A percentile compares a stretch with the other conserved stretches of the same genome.
Conservation (phyloP, 2,113 vertebrate species). For the Mormyrus lacerda region DNA sequence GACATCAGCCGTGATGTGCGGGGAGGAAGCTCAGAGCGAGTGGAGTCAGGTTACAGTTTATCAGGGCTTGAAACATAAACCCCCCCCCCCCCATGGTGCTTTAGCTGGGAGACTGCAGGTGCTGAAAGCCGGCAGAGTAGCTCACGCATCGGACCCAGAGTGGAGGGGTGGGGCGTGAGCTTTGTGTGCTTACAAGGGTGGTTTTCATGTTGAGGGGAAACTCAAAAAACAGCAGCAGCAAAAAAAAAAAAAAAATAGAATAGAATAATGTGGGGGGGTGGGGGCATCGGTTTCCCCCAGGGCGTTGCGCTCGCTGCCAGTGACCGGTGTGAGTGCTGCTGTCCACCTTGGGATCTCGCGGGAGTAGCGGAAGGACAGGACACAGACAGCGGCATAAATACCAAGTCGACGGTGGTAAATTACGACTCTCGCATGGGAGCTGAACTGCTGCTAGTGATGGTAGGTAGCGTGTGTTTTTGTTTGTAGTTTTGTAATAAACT, state of each 20-base stretch:
- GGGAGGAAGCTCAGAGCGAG: conserved; percentile 32
- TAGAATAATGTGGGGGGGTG: neutral
- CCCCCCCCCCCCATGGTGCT: neutral
- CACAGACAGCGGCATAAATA: neutral
- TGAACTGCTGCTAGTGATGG: neutral
- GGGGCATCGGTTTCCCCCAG: neutral
- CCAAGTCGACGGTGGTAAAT: neutral
- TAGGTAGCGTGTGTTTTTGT: neutral
- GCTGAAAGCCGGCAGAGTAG: conserved; percentile 13
- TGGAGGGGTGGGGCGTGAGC: neutral
- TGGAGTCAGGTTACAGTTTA: conserved; percentile 51
- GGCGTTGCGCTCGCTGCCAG: neutral
- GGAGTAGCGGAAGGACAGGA: neutral
- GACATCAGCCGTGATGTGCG: conserved; percentile 48
- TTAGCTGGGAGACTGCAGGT: neutral
- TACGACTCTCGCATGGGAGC: neutral
- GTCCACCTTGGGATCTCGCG: neutral
- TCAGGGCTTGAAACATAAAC: neutral
- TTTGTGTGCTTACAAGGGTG: neutral
- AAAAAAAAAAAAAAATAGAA: too few relatives aligned
- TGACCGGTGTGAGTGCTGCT: too few relatives aligned
- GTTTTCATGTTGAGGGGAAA: neutral
- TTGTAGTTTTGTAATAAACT: neutral
- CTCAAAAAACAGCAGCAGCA: neutral
- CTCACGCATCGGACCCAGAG: conserved; percentile 26